A percentile compares a stretch with the other conserved stretches of the same genome.
These are phyloP conservation scores for Machimus atricapillus DNA, from an alignment of 2,888 invertebrate genomes.

Conservation along the genomic window DNA sequence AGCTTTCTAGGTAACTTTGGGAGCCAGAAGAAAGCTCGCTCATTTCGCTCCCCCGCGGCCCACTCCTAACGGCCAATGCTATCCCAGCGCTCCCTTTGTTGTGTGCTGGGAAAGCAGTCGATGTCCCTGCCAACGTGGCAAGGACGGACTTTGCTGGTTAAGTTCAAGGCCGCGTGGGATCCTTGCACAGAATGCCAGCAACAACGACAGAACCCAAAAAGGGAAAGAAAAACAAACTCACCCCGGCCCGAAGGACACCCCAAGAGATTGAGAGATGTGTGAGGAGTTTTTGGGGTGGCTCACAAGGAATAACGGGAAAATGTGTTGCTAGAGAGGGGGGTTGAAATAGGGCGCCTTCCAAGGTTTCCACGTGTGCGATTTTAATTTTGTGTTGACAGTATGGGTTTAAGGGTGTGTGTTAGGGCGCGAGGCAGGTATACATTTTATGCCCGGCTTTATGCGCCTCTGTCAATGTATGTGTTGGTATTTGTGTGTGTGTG, in stretches of 20 bases:
- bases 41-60: background rate
- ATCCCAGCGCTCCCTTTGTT: background rate
- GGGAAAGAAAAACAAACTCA: slow-evolving; percentile 11
- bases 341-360: background rate
- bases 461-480: background rate
- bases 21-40: background rate
- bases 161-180: slow-evolving; percentile 25
- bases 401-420: background rate
- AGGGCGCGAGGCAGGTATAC: background rate
- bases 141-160: slow-evolving; percentile 29
- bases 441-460: background rate
- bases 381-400: background rate
- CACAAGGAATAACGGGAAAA: slow-evolving; percentile 2
- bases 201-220: slow-evolving; percentile 16
- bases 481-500: background rate
- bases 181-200: slow-evolving; percentile 27
- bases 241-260: background rate
- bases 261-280: background rate
- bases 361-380: slow-evolving; percentile 19
- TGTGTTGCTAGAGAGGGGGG: background rate
- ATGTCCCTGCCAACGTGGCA: slow-evolving; percentile 30
- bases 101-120: slow-evolving; percentile 20
- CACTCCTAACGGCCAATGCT: background rate
- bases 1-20: background rate
- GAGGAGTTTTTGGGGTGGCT: background rate